Conservation (phyloP, 2,113 vertebrate genomes). For the Rhea pennata region DNA sequence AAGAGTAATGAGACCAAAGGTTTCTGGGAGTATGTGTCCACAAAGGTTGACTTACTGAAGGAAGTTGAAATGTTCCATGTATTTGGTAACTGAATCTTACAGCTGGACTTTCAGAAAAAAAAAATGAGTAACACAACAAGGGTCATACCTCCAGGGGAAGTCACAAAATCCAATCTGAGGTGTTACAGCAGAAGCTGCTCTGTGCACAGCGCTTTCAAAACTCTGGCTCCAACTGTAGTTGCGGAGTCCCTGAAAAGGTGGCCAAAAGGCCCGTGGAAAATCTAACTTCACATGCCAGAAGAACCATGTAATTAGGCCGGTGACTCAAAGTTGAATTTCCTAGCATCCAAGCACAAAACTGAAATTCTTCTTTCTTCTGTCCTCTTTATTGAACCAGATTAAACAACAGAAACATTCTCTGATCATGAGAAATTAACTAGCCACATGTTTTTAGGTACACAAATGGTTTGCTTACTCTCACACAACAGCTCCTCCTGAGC, state of each 20-base stretch:
- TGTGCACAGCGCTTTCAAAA: neutral
- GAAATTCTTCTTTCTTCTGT: neutral
- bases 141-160: neutral
- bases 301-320: neutral
- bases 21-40: neutral
- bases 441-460: neutral
- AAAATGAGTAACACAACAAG: no score
- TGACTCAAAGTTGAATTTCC: neutral
- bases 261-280: neutral
- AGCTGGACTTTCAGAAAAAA: neutral
- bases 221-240: neutral
- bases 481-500: neutral
- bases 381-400: neutral
- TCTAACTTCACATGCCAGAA: neutral
- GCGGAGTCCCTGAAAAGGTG: accelerated
- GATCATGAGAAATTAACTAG: neutral
- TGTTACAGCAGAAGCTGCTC: neutral
- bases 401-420: neutral
- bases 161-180: neutral
- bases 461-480: neutral
- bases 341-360: neutral
- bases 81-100: neutral
- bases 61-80: neutral
- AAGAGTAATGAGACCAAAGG: neutral
- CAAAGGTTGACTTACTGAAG: neutral